Percentiles rank a stretch among this genome's conserved stretches.
Conservation (phyloP, 1,140 invertebrate genomes). For the Aphidius ervi region DNA sequence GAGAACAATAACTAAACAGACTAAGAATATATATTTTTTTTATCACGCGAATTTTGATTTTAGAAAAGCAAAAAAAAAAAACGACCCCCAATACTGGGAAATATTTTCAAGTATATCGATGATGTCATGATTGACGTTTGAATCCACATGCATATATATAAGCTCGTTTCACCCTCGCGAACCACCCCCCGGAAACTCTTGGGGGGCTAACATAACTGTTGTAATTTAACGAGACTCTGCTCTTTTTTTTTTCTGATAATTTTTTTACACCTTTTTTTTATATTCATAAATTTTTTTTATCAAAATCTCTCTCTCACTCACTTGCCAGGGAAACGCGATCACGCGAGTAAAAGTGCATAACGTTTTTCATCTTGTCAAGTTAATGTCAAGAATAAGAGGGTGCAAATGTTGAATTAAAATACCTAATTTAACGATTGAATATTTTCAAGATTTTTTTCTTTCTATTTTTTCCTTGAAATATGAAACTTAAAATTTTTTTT, state of each 20-base stretch:
- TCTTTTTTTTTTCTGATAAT: conserved; percentile 9
- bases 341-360: background rate
- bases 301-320: too few relatives aligned
- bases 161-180: conserved; percentile 18
- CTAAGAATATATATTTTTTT: conserved; percentile 22
- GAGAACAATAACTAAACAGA: conserved; percentile 30
- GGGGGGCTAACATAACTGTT: conserved; percentile 30
- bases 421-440: background rate
- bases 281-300: conserved; percentile 2
- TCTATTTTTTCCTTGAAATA: too few relatives aligned
- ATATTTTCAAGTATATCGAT: conserved; percentile 11
- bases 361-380: background rate
- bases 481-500: too few relatives aligned
- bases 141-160: conserved; percentile 32
- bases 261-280: background rate
- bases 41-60: background rate
- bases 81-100: conserved; percentile 5
- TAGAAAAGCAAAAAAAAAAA: conserved; percentile 8
- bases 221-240: conserved; percentile 38
- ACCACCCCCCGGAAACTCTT: conserved; percentile 16
- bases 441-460: too few relatives aligned
- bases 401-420: conserved; percentile 10
- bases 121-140: conserved; percentile 34
- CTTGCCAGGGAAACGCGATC: conserved; percentile 1
- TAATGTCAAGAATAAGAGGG: conserved; percentile 11